Evolutionary conservation across 1,140 invertebrate genomes (phyloP).

Genomic region (Amyelois transitella): DNA sequence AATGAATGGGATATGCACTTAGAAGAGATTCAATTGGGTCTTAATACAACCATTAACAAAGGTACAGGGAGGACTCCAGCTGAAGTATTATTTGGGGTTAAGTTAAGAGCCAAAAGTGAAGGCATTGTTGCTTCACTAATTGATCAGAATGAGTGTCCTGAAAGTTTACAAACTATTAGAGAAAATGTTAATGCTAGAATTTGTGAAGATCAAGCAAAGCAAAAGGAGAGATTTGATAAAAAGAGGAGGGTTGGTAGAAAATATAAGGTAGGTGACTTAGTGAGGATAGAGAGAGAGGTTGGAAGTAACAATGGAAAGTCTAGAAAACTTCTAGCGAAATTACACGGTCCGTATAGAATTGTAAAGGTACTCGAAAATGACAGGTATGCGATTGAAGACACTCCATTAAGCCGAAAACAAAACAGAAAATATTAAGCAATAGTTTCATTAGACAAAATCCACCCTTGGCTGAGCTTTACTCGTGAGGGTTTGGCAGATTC

Average conservation of each 20-base stretch:
- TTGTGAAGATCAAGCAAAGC: too few relatives aligned
- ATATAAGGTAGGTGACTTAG: conserved; percentile 1
- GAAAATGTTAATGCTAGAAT: too few relatives aligned
- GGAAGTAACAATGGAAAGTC: neutral
- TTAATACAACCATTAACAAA: conserved; percentile 1
- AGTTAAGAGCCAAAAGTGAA: neutral
- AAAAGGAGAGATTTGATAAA: too few relatives aligned
- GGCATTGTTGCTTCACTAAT: neutral
- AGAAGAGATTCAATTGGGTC: neutral
- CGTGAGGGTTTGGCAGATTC: too few relatives aligned
- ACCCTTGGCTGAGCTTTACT: neutral
- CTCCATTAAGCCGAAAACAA: neutral
- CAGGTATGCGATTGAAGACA: conserved; percentile 1
- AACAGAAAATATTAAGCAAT: neutral
- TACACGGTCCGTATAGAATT: neutral
- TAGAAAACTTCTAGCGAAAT: neutral
- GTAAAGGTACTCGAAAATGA: neutral
- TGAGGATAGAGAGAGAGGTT: neutral
- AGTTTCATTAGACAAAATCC: neutral
- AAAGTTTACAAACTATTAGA: too few relatives aligned
- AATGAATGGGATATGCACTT: conserved; percentile 1
- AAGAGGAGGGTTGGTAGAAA: neutral
- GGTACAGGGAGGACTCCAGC: neutral
- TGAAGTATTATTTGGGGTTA: neutral
- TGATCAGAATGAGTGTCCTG: too few relatives aligned